Conservation (phyloP, 2,888 invertebrate genomes). For the Ceraclea dissimilis region DNA sequence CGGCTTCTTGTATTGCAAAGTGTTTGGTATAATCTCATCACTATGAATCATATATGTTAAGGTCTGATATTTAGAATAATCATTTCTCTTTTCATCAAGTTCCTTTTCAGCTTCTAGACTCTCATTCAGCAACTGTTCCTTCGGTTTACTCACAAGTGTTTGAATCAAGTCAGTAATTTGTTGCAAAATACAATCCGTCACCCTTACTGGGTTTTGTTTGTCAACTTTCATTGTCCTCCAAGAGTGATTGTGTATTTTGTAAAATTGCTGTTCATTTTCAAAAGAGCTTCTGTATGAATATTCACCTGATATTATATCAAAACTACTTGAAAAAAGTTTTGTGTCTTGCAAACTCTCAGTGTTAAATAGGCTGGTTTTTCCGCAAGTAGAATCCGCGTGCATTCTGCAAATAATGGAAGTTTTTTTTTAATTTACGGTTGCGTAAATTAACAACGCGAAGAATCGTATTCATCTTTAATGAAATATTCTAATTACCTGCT, state of each 20-base stretch:
- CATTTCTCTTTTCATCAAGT: background rate
- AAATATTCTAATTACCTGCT: too few species aligned
- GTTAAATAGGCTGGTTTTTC: too few species aligned
- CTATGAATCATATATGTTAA: background rate
- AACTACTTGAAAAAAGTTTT: background rate
- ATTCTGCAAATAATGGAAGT: too few species aligned
- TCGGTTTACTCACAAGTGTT: background rate
- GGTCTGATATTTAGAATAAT: background rate
- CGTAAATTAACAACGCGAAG: too few species aligned
- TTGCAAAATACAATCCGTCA: slow-evolving; percentile 6
- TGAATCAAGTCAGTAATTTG: slow-evolving; percentile 3
- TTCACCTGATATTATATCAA: background rate
- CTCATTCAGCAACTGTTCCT: background rate
- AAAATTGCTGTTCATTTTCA: background rate
- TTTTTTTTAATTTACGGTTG: too few species aligned
- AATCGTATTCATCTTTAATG: too few species aligned
- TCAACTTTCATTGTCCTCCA: background rate
- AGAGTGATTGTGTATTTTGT: background rate
- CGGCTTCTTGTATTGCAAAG: background rate
- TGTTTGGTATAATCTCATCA: background rate
- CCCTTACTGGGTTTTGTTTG: background rate
- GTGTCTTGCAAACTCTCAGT: too few species aligned
- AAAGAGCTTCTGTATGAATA: background rate
- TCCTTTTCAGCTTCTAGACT: background rate
- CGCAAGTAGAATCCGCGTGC: too few species aligned